A percentile compares a stretch with the other conserved stretches of the same genome.
phyloP scores from a whole-genome alignment of 2,888 invertebrate species.

The Leptodirus hochenwartii region DNA sequence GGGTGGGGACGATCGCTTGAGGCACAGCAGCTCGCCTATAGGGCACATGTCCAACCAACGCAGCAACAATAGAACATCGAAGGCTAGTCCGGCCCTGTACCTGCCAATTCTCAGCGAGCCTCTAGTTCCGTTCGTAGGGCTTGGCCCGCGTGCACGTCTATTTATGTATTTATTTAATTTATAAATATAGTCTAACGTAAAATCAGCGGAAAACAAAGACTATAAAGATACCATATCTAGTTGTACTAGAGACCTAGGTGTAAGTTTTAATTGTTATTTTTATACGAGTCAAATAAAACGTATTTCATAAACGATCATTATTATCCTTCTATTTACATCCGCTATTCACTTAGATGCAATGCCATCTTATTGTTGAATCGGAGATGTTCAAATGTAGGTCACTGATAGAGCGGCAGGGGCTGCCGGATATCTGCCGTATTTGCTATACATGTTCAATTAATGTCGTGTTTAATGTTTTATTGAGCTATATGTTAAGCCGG shows the following conservation, averaged over 20 bases:
- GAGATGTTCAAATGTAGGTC: too few relatives aligned
- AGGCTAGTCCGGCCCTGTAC: slow-evolving; percentile 21
- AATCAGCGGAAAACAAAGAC: slow-evolving; percentile 20
- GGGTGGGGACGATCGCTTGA: slow-evolving; percentile 63
- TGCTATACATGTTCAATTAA: too few relatives aligned
- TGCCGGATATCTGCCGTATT: too few relatives aligned
- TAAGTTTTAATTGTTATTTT: slow-evolving; percentile 21
- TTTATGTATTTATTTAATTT: slow-evolving; percentile 6
- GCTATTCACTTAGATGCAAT: too few relatives aligned
- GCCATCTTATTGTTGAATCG: too few relatives aligned
- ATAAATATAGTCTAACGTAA: slow-evolving; percentile 8
- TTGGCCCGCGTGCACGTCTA: slow-evolving; percentile 10
- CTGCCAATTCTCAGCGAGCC: slow-evolving; percentile 24
- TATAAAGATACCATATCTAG: slow-evolving; percentile 20
- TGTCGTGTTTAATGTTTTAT: too few relatives aligned
- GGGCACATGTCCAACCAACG: slow-evolving; percentile 40
- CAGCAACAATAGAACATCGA: slow-evolving; percentile 11
- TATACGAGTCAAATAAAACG: slow-evolving; percentile 19
- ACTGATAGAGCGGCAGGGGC: too few relatives aligned
- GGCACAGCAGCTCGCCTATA: slow-evolving; percentile 63
- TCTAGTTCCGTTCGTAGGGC: slow-evolving; percentile 17
- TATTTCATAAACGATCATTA: too few relatives aligned
- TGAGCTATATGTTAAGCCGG: too few relatives aligned
- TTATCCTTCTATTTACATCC: too few relatives aligned
- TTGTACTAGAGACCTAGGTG: slow-evolving; percentile 17